Percentiles rank a stretch among this genome's conserved stretches.
Evolutionary conservation across 1,140 invertebrate genomes (phyloP).

Genomic region (Zaprionus inermis): DNA sequence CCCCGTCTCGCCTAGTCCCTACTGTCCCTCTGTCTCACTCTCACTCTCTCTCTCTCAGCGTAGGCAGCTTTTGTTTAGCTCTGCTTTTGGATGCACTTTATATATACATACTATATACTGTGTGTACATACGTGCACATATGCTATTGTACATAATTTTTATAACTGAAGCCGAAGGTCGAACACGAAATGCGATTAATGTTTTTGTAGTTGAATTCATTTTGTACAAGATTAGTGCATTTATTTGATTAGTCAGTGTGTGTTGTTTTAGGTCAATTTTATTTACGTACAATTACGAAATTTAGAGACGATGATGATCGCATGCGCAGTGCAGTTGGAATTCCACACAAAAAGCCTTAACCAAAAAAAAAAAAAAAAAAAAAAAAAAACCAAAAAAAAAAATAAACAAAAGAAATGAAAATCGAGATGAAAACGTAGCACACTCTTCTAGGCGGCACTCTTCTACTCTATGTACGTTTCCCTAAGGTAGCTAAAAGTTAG

Average conservation of each 20-base stretch:
- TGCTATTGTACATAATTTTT: constrained; percentile 63
- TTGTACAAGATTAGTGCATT: constrained; percentile 56
- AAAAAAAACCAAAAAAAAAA: neutral
- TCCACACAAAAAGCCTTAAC: constrained; percentile 38
- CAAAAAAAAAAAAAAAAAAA: constrained; percentile 22
- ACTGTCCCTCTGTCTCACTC: neutral
- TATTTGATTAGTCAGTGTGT: constrained; percentile 52
- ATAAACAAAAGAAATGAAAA: neutral
- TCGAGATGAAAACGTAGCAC: constrained; percentile 8
- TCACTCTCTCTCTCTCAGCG: constrained; percentile 35
- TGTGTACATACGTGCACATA: constrained; percentile 22
- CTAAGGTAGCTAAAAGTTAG: constrained; percentile 17
- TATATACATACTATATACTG: constrained; percentile 19
- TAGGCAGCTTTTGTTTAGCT: constrained; percentile 72
- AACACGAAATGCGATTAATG: constrained; percentile 28
- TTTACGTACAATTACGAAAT: constrained; percentile 55
- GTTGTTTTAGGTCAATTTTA: constrained; percentile 65
- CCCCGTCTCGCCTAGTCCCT: neutral
- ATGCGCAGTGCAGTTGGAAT: constrained; percentile 32
- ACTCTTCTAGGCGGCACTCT: constrained; percentile 28
- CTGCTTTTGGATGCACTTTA: constrained; percentile 72
- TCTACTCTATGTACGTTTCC: constrained; percentile 9
- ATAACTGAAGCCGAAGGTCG: constrained; percentile 26
- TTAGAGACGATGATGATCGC: constrained; percentile 28
- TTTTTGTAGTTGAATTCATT: constrained; percentile 44